Base-by-base conservation (phyloP, 2,888 invertebrate genomes). In the Megaustenia siamemsis region DNA sequence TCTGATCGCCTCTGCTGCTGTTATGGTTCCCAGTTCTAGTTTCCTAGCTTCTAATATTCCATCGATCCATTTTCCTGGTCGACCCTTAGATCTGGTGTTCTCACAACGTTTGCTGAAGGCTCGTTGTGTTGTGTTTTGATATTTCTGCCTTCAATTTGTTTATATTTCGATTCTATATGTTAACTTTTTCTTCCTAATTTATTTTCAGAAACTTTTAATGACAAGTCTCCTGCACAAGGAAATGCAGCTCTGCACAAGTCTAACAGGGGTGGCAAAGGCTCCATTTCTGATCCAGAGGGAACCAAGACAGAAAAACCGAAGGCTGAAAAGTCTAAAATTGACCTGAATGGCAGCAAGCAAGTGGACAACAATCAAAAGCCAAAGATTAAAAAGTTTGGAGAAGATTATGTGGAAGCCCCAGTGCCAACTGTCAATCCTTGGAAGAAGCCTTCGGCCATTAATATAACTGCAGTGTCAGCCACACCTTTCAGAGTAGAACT, bases 381-480 rank as follows among this genome's bases (percentile, higher is more conserved):
- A 28, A 84, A 84, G 66, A 69, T 49, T 49, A 84, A 84, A 49
- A 84, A 49, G 75, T 84, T 84, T 84, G 84, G 80, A 1, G 84
- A 84, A 38, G 78, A 84, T 71, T 84, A 75, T 66, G 80, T 84
- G 21, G 84, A 84, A 80, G 84, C 84, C 15, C 84, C 84, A 40
- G 75, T 80, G 0, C 84, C 84, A 38, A 53, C 68, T 12, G 75
- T 80, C 1, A 84, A 84, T 40, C 84, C 84, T 21, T 84, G 84
- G 84, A 84, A 84, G 45, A 84, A 79, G 71, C 83, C 83, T 28
- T 6, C 53, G 4, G 68, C n/a, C 10, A 43, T 32, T 15, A 32
- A 0, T 3, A 32, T 28, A 8, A 6, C 56, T 71, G 49, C 66
- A n/a, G 12, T 53, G 12, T 35, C 82, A 40, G 38, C 77, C 68